Base-by-base conservation (phyloP, 2,888 invertebrate species). In the Cataglyphis rosenhaueri region DNA sequence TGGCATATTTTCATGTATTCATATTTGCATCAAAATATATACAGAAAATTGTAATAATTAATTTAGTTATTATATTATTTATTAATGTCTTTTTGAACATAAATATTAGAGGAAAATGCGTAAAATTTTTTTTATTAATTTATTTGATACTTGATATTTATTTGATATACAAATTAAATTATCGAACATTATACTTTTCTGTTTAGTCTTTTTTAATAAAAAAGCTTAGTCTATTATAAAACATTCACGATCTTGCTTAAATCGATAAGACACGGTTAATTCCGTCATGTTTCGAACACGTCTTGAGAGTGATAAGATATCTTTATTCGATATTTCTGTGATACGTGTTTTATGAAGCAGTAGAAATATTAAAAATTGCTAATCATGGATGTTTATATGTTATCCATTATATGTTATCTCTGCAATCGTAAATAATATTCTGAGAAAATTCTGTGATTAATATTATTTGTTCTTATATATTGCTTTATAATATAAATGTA, bases 251-350 rank as follows among this genome's bases (percentile, higher is more conserved):
- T 35, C 70, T 83, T 75, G 62, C 79, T 84, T 78, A 73, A 71
- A 87, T 84, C 87, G 91, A 91, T 91, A 91, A 91, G 89, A 81
- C 73, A 64, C 83, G 84, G 73, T 83, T 87, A 86, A 88, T 88
- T 90, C 81, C 86, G 88, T 78, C 52, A 52, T 52, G n/a, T 52
- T 52, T 52, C 52, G 48, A 48, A 84, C 90, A 87, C 74, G 73
- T 84, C 87, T 89, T 84, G 81, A 85, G 74, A 84, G 62, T 79
- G 92, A 92, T 92, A 92, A 91, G 87, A 87, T 92, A 92, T 88
- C 90, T 87, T 81, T 78, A 81, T 88, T 92, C 89, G 88, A 90
- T 92, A 91, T 83, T 87, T 89, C 81, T 86, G 38, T 25, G 44
- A 86, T 82, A 64, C 41, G 38, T 61, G 57, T 64, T 84, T 84